phyloP scores from a whole-genome alignment of 2,888 invertebrate species.

The Ommatoiulus sabulosus region DNA sequence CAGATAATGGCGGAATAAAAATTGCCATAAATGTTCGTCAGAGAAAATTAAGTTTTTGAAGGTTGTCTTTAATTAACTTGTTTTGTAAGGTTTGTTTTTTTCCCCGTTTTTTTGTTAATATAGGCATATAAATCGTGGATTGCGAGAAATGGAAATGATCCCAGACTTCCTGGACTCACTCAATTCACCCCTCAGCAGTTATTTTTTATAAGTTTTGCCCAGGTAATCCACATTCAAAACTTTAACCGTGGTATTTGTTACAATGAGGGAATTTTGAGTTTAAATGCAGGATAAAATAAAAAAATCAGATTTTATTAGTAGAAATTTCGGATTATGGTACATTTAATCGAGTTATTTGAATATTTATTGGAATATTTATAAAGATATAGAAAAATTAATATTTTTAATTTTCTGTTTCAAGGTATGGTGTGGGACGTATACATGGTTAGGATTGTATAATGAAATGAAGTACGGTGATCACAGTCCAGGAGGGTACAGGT shows the following conservation, averaged over 20 bases:
- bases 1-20: constrained; percentile 59
- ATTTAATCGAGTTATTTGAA: too few species aligned
- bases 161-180: constrained; percentile 62
- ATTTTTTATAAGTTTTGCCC: constrained; percentile 72
- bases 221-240: constrained; percentile 64
- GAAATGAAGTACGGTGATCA: constrained; percentile 77
- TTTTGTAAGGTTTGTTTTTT: not conserved
- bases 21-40: constrained; percentile 56
- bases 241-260: too few species aligned
- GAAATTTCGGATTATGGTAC: too few species aligned
- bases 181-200: constrained; percentile 67
- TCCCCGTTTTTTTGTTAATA: not conserved
- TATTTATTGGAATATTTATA: too few species aligned
- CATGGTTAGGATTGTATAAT: constrained; percentile 77
- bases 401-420: not conserved
- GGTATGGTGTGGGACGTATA: constrained; percentile 70
- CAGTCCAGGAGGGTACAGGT: constrained; percentile 82
- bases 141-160: constrained; percentile 60
- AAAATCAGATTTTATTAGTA: too few species aligned
- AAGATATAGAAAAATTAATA: not conserved
- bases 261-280: not conserved
- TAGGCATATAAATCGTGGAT: constrained; percentile 68
- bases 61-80: not conserved
- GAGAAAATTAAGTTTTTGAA: not conserved
- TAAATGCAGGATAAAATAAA: not conserved